Evolutionary conservation across 2,797 vertebrate species (phyloP).

Genomic region (Microctenopoma steveboyesi): DNA sequence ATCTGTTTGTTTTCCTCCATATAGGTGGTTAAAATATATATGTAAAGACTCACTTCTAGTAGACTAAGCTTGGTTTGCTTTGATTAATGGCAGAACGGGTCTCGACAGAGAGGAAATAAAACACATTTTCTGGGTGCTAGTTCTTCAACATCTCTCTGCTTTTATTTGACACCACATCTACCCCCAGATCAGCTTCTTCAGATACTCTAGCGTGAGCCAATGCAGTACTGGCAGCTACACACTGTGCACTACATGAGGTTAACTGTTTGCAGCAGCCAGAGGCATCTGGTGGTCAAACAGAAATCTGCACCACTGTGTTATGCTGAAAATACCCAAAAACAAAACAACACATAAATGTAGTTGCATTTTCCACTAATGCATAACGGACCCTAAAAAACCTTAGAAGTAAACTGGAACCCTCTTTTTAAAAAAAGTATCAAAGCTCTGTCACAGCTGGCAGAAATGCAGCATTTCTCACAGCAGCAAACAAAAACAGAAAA

Average conservation of each 20-base stretch:
- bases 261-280: background rate
- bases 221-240: background rate
- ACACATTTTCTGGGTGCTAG: background rate
- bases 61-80: background rate
- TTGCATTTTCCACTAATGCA: too few species aligned
- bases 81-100: background rate
- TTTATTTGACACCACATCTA: background rate
- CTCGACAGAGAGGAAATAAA: background rate
- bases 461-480: background rate
- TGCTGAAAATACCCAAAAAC: too few species aligned
- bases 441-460: background rate
- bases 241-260: background rate
- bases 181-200: background rate
- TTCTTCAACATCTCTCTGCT: background rate
- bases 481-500: conserved; percentile 27
- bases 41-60: background rate
- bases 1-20: background rate
- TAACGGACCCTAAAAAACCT: too few species aligned
- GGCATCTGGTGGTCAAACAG: conserved; percentile 49
- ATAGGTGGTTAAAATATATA: too few species aligned
- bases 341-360: background rate
- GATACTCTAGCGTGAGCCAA: background rate
- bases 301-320: background rate
- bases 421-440: too few species aligned
- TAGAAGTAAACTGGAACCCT: too few species aligned